Base-by-base conservation (phyloP, 2,113 vertebrate species). In the Galbula dea region DNA sequence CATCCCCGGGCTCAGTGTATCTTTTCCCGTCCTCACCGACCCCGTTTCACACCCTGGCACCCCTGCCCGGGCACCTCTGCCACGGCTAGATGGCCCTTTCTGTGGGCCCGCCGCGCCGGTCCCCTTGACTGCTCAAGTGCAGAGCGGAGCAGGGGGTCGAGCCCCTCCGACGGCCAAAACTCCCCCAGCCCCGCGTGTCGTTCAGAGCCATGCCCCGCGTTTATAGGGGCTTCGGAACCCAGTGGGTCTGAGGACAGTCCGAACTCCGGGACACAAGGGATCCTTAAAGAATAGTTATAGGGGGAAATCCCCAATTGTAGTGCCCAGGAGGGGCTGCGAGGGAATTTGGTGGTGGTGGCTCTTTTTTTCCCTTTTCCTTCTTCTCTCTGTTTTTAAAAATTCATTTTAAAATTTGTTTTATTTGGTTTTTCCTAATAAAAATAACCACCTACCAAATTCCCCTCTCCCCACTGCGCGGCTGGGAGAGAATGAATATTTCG, bases 121-220 rank as follows among this genome's bases (percentile, higher is more conserved):
- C 48, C 48, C 49, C 48, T 46, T 9, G 22, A n/a, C 24, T 11
- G 29, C 75, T 48, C 68, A 27, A 52, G 39, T 36, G 27, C 22
- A 6, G 26, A 12, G 21, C 16, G 1, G 26, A 41, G 29, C 22
- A 11, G 43, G 7, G 22, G 37, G 18, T 19, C 52, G 18, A 67
- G 6, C 37, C 39, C 27, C 54, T 19, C 37, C 29, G n/a, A 18
- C 23, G 5, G 5, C 2, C 11, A 12, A 6, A 65, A n/a, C 51
- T 20, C 0, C 16, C 5, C 4, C 10, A n/a, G n/a, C 30, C 10
- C 14, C 8, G 10, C 17, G 6, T 2, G 3, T 12, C n/a, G 8
- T 13, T 78, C 8, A 32, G 29, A 85, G 36, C 22, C 6, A 5
- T 46, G 19, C 12, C 29, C 7, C 10, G 7, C 12, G 15, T 68